These are phyloP conservation scores for Noctua comes DNA, from an alignment of 2,888 invertebrate species.

Conservation along the genomic window DNA sequence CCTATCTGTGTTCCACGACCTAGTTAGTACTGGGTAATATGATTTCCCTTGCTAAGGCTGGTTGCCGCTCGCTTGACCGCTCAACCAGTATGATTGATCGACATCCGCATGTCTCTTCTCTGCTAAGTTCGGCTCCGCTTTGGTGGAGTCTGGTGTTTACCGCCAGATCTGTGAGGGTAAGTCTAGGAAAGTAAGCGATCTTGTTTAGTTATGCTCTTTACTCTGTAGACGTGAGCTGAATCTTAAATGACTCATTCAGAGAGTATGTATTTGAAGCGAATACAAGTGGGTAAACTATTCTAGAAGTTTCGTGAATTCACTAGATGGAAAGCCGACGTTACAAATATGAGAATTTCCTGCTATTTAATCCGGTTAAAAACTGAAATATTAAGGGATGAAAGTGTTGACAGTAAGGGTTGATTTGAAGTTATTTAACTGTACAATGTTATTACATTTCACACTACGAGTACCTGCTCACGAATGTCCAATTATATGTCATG, in stretches of 20 bases:
- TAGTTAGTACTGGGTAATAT: background rate
- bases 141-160: background rate
- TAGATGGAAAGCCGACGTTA: background rate
- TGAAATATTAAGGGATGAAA: background rate
- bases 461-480: background rate
- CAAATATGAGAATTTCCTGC: background rate
- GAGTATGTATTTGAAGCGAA: background rate
- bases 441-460: background rate
- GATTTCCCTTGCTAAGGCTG: background rate
- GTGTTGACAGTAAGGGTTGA: background rate
- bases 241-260: background rate
- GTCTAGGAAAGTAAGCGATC: constrained; percentile 23
- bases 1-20: background rate
- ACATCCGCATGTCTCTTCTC: background rate
- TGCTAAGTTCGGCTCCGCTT: background rate
- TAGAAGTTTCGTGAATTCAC: background rate
- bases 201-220: constrained; percentile 12
- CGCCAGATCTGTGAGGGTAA: constrained; percentile 14
- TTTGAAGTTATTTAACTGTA: background rate
- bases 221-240: constrained; percentile 13
- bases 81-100: background rate
- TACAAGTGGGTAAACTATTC: background rate
- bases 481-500: background rate
- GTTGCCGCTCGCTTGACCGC: background rate
- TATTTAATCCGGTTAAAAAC: background rate